A percentile compares a stretch with the other conserved stretches of the same genome.
Conservation (phyloP, 2,888 invertebrate species). For the Reticulitermes lucifugus region DNA sequence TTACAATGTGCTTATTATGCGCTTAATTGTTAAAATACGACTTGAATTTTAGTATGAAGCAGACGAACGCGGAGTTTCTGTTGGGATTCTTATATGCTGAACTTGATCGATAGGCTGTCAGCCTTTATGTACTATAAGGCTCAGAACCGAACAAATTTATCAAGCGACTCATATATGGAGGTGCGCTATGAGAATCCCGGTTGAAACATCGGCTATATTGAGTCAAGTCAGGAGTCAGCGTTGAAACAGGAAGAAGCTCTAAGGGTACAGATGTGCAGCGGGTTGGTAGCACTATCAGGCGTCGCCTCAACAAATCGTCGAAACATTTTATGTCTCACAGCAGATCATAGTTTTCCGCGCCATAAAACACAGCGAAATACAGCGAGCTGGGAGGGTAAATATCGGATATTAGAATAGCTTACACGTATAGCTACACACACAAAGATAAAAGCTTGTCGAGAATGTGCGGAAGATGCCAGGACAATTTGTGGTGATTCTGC, state of each 20-base stretch:
- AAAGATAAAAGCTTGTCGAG: slow-evolving; percentile 1
- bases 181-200: too few relatives aligned
- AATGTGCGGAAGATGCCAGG: not conserved
- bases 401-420: slow-evolving; percentile 22
- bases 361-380: slow-evolving; percentile 43
- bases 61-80: too few relatives aligned
- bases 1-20: too few relatives aligned
- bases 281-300: not conserved
- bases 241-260: not conserved
- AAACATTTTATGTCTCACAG: slow-evolving; percentile 29
- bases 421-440: not conserved
- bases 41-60: too few relatives aligned
- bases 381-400: slow-evolving; percentile 3
- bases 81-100: too few relatives aligned
- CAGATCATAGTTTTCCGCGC: slow-evolving; percentile 45
- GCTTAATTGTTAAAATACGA: too few relatives aligned
- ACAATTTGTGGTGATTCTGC: not conserved
- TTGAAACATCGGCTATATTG: too few relatives aligned
- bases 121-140: too few relatives aligned
- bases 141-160: too few relatives aligned
- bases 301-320: not conserved
- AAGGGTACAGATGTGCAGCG: not conserved
- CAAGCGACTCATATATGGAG: too few relatives aligned
- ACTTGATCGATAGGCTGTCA: too few relatives aligned
- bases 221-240: not conserved